A percentile compares a stretch with the other conserved stretches of the same genome.
phyloP scores from a whole-genome alignment of 23 tunicate genomes.

The Trididemnum miniatum region DNA sequence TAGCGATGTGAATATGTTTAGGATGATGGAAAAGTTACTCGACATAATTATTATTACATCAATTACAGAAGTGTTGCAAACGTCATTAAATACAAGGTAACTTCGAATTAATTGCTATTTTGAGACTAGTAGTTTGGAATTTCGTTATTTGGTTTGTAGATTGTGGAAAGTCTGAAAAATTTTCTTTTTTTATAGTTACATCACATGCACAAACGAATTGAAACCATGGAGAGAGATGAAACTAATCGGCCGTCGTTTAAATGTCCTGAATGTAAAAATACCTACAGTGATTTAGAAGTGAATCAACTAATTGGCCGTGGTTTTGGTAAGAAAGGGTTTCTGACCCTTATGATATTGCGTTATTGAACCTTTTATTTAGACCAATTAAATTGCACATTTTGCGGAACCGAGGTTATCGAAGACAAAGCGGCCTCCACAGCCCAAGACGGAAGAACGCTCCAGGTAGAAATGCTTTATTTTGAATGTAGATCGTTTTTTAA shows the following conservation, averaged over 20 bases:
- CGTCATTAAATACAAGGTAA: conserved; percentile 86
- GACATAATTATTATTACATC: conserved; percentile 82
- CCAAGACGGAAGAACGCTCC: conserved; percentile 58
- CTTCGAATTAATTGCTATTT: not conserved
- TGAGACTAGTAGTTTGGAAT: not conserved
- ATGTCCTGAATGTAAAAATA: conserved; percentile 90
- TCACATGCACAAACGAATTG: conserved; percentile 82
- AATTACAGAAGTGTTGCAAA: conserved; percentile 84
- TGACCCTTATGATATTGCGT: not conserved
- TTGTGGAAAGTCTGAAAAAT: not conserved
- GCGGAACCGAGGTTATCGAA: conserved; percentile 74
- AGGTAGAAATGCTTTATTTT: no score
- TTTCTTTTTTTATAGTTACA: conserved; percentile 48
- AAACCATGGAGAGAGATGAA: conserved; percentile 79
- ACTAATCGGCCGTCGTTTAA: conserved; percentile 86
- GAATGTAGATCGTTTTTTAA: no score
- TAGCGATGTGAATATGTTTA: no score
- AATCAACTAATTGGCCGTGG: conserved; percentile 76
- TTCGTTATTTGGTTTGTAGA: not conserved
- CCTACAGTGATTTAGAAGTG: conserved; percentile 91
- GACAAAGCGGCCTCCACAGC: conserved; percentile 53
- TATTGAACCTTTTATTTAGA: conserved; percentile 29
- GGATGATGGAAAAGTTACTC: conserved; percentile 73
- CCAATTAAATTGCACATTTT: conserved; percentile 75
- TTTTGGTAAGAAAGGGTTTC: conserved; percentile 42